Conservation (phyloP, 2,888 invertebrate species). For the Lasioglossum vierecki region DNA sequence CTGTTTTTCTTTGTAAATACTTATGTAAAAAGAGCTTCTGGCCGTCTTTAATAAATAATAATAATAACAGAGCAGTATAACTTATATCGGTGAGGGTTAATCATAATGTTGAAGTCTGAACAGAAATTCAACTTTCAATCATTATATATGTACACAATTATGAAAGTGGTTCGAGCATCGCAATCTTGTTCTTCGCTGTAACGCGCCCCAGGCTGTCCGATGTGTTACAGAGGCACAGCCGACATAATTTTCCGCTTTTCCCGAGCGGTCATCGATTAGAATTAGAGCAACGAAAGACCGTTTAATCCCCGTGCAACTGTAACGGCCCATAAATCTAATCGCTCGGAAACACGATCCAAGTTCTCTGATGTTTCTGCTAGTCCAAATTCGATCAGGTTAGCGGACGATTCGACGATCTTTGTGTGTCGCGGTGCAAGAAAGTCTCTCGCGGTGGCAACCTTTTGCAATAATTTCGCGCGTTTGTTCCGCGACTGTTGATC, state of each 20-base stretch:
- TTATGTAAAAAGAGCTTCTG: too few species aligned
- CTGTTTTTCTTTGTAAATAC: too few species aligned
- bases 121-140: too few species aligned
- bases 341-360: not conserved
- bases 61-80: too few species aligned
- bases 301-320: not conserved
- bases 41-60: too few species aligned
- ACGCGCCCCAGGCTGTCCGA: not conserved
- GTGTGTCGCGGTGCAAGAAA: not conserved
- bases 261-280: not conserved
- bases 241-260: not conserved
- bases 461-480: constrained; percentile 1
- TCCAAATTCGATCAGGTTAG: not conserved
- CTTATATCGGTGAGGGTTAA: too few species aligned
- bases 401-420: not conserved
- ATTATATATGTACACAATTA: too few species aligned
- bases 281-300: not conserved
- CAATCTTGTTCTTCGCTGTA: not conserved
- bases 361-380: not conserved
- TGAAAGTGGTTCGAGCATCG: not conserved
- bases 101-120: too few species aligned
- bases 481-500: constrained; percentile 12
- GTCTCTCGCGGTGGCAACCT: not conserved
- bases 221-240: not conserved
- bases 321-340: not conserved